Evolutionary conservation across 1,140 invertebrate genomes (phyloP).

Genomic region (Hydropsyche tenuis): DNA sequence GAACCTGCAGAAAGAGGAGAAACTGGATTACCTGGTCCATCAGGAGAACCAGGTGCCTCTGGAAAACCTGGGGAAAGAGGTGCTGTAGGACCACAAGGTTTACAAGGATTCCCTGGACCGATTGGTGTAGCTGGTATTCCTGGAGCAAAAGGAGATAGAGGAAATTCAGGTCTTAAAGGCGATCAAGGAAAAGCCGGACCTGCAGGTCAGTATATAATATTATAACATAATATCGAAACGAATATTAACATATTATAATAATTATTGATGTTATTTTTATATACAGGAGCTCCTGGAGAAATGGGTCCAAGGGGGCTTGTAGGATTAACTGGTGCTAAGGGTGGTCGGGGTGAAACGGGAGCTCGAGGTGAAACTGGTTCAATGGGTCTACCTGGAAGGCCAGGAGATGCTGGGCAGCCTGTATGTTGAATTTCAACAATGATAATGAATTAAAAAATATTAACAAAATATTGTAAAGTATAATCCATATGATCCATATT

Average conservation of each 20-base stretch:
- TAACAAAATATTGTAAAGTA: neutral
- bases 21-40: constrained; percentile 72
- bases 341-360: constrained; percentile 75
- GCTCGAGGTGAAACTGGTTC: constrained; percentile 76
- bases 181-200: constrained; percentile 75
- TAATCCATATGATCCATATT: neutral
- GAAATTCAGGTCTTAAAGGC: constrained; percentile 75
- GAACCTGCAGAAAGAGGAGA: constrained; percentile 79
- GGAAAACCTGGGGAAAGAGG: constrained; percentile 75
- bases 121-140: constrained; percentile 68
- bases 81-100: constrained; percentile 64
- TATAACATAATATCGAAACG: neutral
- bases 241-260: too few species aligned
- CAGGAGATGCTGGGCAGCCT: constrained; percentile 72
- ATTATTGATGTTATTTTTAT: neutral
- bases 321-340: constrained; percentile 74
- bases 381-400: constrained; percentile 73
- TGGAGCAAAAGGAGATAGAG: constrained; percentile 70
- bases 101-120: constrained; percentile 70
- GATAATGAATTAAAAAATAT: constrained; percentile 8
- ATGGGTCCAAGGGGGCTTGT: constrained; percentile 68
- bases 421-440: constrained; percentile 56
- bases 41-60: constrained; percentile 75
- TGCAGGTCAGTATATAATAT: constrained; percentile 57
- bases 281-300: constrained; percentile 64